Conservation (phyloP, 2,113 vertebrate species). For the human region DNA sequence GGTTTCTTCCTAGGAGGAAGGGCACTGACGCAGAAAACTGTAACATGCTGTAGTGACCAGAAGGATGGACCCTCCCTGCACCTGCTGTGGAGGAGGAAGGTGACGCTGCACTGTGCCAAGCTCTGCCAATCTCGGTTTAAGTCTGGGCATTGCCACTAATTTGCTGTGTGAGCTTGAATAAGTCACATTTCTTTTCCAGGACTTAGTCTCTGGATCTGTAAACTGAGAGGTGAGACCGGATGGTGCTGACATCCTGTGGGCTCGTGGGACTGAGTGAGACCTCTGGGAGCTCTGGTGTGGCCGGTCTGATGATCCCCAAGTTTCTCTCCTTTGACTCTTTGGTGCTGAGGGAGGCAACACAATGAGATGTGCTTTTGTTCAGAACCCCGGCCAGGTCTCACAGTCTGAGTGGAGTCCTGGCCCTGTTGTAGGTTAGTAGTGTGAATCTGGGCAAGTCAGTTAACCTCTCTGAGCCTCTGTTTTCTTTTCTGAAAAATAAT, state of each 20-base stretch:
- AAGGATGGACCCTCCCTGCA: no score
- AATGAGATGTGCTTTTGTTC: background rate
- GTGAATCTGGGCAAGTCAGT: background rate
- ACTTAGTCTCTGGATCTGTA: background rate
- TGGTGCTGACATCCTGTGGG: background rate
- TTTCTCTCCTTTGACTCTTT: background rate
- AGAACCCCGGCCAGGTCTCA: background rate
- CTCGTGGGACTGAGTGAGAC: rapidly evolving
- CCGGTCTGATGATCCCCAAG: background rate
- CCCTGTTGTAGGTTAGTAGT: background rate
- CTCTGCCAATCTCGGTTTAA: background rate
- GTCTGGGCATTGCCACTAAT: background rate
- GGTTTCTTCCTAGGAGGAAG: background rate
- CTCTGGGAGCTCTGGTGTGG: background rate
- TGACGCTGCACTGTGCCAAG: rapidly evolving
- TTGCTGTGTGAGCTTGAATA: slow-evolving; percentile 53
- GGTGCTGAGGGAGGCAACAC: background rate
- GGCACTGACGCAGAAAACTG: background rate
- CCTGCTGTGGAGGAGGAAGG: rapidly evolving
- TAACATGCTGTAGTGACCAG: no score
- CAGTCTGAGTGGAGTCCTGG: background rate
- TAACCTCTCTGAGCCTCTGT: background rate
- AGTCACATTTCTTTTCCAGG: slow-evolving; percentile 21
- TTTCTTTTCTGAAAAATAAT: background rate
- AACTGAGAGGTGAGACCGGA: background rate